Evolutionary conservation across 2,797 vertebrate species (phyloP).

Genomic region (Hippoglossus hippoglossus): DNA sequence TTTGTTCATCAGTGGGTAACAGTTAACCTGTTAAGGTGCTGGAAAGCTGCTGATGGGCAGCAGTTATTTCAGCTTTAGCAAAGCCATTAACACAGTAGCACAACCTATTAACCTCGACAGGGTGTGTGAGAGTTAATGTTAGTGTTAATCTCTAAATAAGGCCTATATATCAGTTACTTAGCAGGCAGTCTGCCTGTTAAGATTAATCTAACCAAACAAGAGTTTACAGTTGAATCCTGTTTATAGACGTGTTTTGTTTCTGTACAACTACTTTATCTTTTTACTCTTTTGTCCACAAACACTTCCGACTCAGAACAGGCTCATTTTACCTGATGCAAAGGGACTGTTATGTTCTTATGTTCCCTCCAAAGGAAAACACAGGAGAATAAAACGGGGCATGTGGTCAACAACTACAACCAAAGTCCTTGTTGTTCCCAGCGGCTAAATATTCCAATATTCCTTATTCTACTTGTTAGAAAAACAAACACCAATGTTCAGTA

Average conservation of each 20-base stretch:
- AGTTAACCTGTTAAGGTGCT: no score
- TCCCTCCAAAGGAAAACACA: background rate
- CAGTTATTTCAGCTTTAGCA: slow-evolving; percentile 44
- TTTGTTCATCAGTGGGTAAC: no score
- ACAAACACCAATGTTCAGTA: slow-evolving; percentile 6
- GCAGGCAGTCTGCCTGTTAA: slow-evolving; percentile 21
- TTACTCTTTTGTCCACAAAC: no score
- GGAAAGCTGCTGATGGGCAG: slow-evolving; percentile 21
- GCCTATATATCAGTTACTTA: slow-evolving; percentile 46
- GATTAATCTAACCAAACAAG: slow-evolving; percentile 24
- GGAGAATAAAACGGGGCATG: slow-evolving; percentile 1
- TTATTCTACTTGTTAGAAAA: slow-evolving; percentile 2
- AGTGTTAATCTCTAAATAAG: slow-evolving; percentile 47
- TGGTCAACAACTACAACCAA: background rate
- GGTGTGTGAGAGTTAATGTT: slow-evolving; percentile 40
- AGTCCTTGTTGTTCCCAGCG: background rate
- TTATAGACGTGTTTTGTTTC: background rate
- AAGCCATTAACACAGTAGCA: slow-evolving; percentile 49
- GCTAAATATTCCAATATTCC: background rate
- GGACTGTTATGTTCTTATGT: no score
- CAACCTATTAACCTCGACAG: slow-evolving; percentile 53
- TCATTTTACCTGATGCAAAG: no score
- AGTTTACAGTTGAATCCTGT: slow-evolving; percentile 9
- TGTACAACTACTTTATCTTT: background rate
- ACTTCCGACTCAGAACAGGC: no score